phyloP scores from a whole-genome alignment of 2,113 vertebrate genomes.

The Pelvicachromis taeniatus region DNA sequence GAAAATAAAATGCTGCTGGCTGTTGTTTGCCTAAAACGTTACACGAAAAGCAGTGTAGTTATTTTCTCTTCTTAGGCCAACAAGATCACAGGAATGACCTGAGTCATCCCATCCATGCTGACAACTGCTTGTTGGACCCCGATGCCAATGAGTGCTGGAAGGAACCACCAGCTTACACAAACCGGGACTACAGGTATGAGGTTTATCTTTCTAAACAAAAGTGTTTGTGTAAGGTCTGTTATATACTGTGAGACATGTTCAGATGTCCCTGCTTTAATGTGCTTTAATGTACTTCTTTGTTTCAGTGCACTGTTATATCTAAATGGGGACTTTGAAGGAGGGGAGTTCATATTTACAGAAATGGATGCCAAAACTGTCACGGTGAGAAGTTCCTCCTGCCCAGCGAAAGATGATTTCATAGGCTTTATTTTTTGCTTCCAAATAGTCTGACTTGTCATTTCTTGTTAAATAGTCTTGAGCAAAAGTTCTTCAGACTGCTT shows the following conservation, averaged over 20 bases:
- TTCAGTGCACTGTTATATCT: slow-evolving; percentile 91
- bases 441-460: neutral
- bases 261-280: neutral
- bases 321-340: slow-evolving; percentile 94
- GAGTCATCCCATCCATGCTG: slow-evolving; percentile 96
- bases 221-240: neutral
- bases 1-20: neutral
- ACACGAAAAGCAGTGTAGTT: neutral
- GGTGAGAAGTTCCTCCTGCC: slow-evolving; percentile 66
- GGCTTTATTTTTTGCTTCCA: neutral
- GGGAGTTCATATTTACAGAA: slow-evolving; percentile 96
- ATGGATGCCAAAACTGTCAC: slow-evolving; percentile 97
- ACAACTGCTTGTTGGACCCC: slow-evolving; percentile 94
- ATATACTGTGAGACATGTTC: neutral
- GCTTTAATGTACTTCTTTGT: neutral
- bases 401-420: neutral
- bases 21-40: no score
- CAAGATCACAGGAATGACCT: slow-evolving; percentile 94
- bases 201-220: accelerated
- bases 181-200: slow-evolving; percentile 89
- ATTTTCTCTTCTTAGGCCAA: slow-evolving; percentile 74
- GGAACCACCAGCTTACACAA: slow-evolving; percentile 92
- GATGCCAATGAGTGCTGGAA: slow-evolving; percentile 97
- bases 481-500: neutral
- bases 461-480: neutral